phyloP scores from a whole-genome alignment of 2,113 vertebrate species.

The Psilopsiagon aurifrons region DNA sequence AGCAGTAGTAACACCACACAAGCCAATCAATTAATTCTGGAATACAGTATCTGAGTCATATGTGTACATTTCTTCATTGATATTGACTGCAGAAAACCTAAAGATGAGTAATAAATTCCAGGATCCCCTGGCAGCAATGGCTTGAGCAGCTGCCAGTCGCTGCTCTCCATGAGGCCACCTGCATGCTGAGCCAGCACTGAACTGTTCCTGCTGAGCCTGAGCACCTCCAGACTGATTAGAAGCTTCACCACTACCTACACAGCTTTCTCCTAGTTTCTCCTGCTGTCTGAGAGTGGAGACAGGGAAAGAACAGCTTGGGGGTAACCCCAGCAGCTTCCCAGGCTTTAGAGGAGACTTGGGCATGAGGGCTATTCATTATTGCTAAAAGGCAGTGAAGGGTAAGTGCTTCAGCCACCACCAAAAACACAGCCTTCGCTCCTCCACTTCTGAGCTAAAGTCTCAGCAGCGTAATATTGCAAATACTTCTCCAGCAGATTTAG shows the following conservation, averaged over 20 bases:
- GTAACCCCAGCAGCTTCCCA: neutral
- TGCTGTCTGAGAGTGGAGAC: neutral
- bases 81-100: neutral
- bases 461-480: neutral
- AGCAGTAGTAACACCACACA: neutral
- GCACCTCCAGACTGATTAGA: neutral
- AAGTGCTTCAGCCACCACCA: neutral
- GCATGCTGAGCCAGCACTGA: fast-evolving
- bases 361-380: neutral
- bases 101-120: neutral
- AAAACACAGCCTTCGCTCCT: neutral
- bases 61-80: neutral
- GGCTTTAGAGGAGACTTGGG: neutral
- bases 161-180: neutral
- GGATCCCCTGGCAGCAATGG: neutral
- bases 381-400: neutral
- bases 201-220: neutral
- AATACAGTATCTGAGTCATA: neutral
- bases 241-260: fast-evolving
- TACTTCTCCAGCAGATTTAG: neutral
- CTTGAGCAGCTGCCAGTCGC: neutral
- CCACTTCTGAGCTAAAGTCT: neutral
- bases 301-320: neutral
- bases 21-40: neutral
- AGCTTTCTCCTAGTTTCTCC: neutral